phyloP scores from a whole-genome alignment of 2,888 invertebrate species.

The Smittia sp. region DNA sequence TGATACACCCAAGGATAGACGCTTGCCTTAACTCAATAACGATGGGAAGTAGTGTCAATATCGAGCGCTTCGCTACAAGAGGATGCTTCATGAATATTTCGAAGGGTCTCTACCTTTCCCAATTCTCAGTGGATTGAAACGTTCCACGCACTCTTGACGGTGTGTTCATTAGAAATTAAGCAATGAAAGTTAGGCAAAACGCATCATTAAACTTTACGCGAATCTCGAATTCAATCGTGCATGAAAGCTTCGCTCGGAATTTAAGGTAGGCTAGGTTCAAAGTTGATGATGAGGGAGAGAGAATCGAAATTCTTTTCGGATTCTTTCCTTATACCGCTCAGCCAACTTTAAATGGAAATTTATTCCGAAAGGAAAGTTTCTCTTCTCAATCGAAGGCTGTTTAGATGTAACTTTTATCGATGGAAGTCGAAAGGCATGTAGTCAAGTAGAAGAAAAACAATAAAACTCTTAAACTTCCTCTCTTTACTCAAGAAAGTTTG shows the following conservation, averaged over 20 bases:
- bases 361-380: constrained; percentile 21
- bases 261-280: background rate
- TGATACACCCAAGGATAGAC: no score
- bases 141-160: background rate
- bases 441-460: background rate
- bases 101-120: no score
- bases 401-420: background rate
- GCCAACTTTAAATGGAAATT: constrained; percentile 34
- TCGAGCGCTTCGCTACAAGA: no score
- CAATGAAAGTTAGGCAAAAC: constrained; percentile 30
- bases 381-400: background rate
- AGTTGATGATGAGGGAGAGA: background rate
- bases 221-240: constrained; percentile 31
- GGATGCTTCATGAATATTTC: no score
- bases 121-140: background rate
- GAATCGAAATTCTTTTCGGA: background rate
- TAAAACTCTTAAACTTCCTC: background rate
- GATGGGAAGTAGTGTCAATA: no score
- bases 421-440: background rate
- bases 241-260: constrained; percentile 7
- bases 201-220: constrained; percentile 29
- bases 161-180: constrained; percentile 35
- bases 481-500: background rate
- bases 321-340: background rate
- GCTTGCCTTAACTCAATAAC: no score